Base-by-base conservation (phyloP, 2,888 invertebrate genomes). In the Buathra laborator region DNA sequence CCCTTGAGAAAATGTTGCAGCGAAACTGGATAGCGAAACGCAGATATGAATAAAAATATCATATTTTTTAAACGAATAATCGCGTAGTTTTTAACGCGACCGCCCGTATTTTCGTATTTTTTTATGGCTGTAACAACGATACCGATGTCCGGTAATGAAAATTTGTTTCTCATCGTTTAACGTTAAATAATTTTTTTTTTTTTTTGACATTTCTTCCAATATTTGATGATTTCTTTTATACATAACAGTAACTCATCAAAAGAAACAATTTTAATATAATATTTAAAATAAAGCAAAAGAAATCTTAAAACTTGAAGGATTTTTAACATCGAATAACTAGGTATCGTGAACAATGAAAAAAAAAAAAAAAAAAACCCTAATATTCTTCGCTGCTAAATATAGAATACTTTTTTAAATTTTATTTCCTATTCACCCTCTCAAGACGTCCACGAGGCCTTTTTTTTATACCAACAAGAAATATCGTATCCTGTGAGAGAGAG, bases 381-480 rank as follows among this genome's bases (percentile, higher is more conserved):
- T 81, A 53, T 48, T 16, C 78, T 67, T 83, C 32, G 32, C 37
- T 12, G 37, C 76, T 67, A 51, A 84, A 81, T 81, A 84, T 84
- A 81, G 84, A 81, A 72, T 62, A 29, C 14, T 62, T 62, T 62
- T 56, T 62, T 62, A 24, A 14, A 37, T 43, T 43, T 76, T 81
- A 72, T 77, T 80, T 9, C 48, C 46, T 29, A 70, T 74, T 77
- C 59, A 62, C 74, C 70, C 62, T 56, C 51, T 68, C 62, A 29
- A 43, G 78, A 67, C 64, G 70, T 76, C 82, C 66, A 70, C 71
- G 59, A 32, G 59, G 59, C 32, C 37, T 37, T 86, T 88, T 87
- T 88, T 84, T 83, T 62, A 88, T 86, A 56, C 59, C 77, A 81
- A 75, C 83, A 75, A 87, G 89, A 89, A 89, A 90, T 88, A 88